Evolutionary conservation across 2,113 vertebrate species (phyloP), one percentile per base, ranked within the genome.

Genomic region (Synchiropus splendidus): DNA sequence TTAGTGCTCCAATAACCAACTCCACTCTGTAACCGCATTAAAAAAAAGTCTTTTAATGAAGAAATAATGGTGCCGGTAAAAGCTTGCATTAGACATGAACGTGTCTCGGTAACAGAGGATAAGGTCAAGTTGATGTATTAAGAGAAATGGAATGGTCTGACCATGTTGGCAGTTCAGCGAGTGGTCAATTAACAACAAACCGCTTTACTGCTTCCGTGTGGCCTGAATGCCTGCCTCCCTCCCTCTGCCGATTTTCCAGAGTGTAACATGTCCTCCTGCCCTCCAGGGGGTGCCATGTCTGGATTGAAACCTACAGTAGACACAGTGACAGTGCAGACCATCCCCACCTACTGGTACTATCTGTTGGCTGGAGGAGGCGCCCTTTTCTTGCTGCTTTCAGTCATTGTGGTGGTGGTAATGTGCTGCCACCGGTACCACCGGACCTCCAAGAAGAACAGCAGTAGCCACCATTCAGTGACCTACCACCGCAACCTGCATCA

Each of bases 301-400:
- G 90, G 70, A 41, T 88, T 87, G 89, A 89, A 94, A 83, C 94
- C 95, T 89, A 97, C 95, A 82, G 91, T 95, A 90, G 90, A 92
- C 86, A 89, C 95, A 78, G 93, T 97, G 88, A 89, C 89, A 82
- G 85, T 89, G 85, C 90, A 91, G 85, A 90, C 90, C 59, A 83
- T 97, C 80, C 91, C 92, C 71, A 84, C 88, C 89, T 94, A 89
- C 89, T 97, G 94, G 95, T 96, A 93, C 94, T 97, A 96, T 90
- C 86, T 93, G 80, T 89, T 98, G 88, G 92, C 90, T 59, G 90
- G 92, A 79, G 92, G 88, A 67, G 94, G 90, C 44, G 91, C 90
- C 68, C 81, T 94, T 84, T 80, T 97, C 86, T 90, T 97, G 77
- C 87, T 98, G 88, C 86, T 90, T 77, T 89, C 86, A 75, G 79